Base-by-base conservation (phyloP, 2,113 vertebrate species). In the Vombatus ursinus region DNA sequence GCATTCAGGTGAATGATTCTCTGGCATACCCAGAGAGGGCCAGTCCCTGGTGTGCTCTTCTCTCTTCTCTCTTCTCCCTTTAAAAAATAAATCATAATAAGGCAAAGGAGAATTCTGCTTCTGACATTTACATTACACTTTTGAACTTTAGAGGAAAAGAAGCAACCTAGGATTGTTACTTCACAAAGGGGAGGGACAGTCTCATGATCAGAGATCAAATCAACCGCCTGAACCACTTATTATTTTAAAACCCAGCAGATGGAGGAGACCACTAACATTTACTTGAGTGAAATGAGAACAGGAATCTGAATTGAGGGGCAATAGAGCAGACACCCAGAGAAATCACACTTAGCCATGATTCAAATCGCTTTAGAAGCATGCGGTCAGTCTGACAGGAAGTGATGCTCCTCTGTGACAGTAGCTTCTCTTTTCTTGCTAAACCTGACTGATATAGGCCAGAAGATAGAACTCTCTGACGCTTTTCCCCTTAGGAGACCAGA, bases 41-140 rank as follows among this genome's bases (percentile, higher is more conserved):
- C 90, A 54, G 26, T 16, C 22, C 91, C 68, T 19, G 31, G 3
- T 57, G 53, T 84, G 53, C n/a, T 93, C 68, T 92, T 44, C 89
- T 92, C 37, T 84, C 19, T 84, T 84, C 97, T 92, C 57, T 93
- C 94, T 96, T n/a, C n/a, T n/a, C n/a, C n/a, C n/a, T 95, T 92
- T 48, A 57, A 95, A 94, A 68, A 68, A 61, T 61, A 53, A 25
- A 54, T 54, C 53, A 54, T 54, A 96, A 91, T 57, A 26, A 25
- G 48, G 53, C 92, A 90, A 96, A 51, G 8, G 96, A 95, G 68
- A 93, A 52, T 68, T 90, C 94, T 94, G 90, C 52, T 95, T 95
- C 95, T 95, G 92, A 96, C 44, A 94, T 92, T 96, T 95, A 91
- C 23, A 49, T 23, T 94, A 95, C 54, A 51, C 44, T 50, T 94